Percentiles rank a stretch among this genome's conserved stretches.
Conservation (phyloP, 2,888 invertebrate genomes). For the Fissipunctia ypsillon region DNA sequence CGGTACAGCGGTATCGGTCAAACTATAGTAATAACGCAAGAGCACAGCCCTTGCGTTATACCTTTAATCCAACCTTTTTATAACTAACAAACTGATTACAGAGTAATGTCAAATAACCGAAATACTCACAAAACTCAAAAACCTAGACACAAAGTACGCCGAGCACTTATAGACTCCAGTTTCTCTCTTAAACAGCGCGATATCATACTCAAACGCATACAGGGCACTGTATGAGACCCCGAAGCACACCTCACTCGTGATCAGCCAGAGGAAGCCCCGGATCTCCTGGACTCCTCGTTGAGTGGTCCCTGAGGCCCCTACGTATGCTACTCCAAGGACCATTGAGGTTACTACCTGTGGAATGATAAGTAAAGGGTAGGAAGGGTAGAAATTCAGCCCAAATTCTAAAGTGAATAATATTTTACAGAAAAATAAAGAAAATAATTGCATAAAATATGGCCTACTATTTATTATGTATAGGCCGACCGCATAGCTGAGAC, state of each 20-base stretch:
- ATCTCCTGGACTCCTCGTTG: slow-evolving; percentile 87
- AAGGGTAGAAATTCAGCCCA: too few relatives aligned
- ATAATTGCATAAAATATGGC: too few relatives aligned
- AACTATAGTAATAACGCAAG: too few relatives aligned
- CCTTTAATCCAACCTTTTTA: too few relatives aligned
- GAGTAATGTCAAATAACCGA: background rate
- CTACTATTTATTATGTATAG: too few relatives aligned
- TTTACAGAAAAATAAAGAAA: too few relatives aligned
- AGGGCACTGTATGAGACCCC: slow-evolving; percentile 86
- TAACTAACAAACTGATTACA: too few relatives aligned
- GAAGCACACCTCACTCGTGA: slow-evolving; percentile 88
- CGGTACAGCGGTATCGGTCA: too few relatives aligned
- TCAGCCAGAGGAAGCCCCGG: slow-evolving; percentile 87
- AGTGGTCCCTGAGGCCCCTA: slow-evolving; percentile 82
- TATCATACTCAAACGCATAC: slow-evolving; percentile 83
- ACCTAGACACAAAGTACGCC: slow-evolving; percentile 82
- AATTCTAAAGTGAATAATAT: too few relatives aligned
- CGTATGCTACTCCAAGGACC: slow-evolving; percentile 84
- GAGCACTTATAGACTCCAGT: slow-evolving; percentile 84
- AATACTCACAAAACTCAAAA: slow-evolving; percentile 81
- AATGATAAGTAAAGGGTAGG: background rate
- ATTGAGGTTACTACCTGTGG: slow-evolving; percentile 83
- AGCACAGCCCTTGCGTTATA: too few relatives aligned
- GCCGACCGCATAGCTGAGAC: too few relatives aligned
- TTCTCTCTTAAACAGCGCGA: slow-evolving; percentile 85